phyloP scores from a whole-genome alignment of 1,140 invertebrate species.

The Anadara kagoshimensis region DNA sequence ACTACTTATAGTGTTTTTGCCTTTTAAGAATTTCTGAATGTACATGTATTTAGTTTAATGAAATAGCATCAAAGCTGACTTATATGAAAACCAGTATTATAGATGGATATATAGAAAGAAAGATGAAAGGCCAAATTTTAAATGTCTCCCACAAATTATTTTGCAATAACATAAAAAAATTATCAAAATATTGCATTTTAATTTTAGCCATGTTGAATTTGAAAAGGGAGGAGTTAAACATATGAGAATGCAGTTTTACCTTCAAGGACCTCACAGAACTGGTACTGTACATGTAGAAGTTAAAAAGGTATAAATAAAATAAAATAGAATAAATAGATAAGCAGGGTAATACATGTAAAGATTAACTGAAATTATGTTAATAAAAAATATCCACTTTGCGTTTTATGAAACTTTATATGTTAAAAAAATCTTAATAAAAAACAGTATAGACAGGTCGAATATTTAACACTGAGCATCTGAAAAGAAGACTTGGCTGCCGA shows the following conservation, averaged over 20 bases:
- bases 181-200: conserved; percentile 53
- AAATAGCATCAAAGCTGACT: no score
- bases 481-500: neutral
- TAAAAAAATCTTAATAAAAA: neutral
- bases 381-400: neutral
- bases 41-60: no score
- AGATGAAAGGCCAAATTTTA: no score
- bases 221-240: conserved; percentile 84
- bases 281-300: conserved; percentile 91
- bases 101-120: no score
- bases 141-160: neutral
- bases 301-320: conserved; percentile 80
- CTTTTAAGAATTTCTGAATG: no score
- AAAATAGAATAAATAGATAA: neutral
- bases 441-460: neutral
- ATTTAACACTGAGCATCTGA: neutral
- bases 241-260: conserved; percentile 92
- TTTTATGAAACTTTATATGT: neutral
- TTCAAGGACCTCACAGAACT: conserved; percentile 86
- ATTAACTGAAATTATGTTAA: neutral
- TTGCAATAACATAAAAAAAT: neutral
- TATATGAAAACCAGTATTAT: no score
- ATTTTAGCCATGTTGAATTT: conserved; percentile 82
- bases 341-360: neutral
- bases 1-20: no score